These are phyloP conservation scores for Apocrypta bakeri DNA, from an alignment of 1,140 invertebrate genomes.

Conservation along the genomic window DNA sequence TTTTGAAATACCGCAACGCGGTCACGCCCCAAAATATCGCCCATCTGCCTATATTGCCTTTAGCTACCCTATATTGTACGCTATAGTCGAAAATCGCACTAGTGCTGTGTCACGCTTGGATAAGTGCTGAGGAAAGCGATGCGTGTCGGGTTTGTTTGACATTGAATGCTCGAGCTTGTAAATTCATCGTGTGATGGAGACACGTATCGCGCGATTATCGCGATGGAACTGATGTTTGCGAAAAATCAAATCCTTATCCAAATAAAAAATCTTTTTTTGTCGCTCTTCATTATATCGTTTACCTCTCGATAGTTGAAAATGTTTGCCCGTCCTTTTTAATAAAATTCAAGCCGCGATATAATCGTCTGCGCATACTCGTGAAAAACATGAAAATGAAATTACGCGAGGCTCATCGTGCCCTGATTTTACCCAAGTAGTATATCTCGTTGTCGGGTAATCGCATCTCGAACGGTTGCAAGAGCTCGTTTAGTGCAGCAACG, in stretches of 20 bases:
- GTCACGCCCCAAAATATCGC: conserved; percentile 14
- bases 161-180: neutral
- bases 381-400: neutral
- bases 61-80: neutral
- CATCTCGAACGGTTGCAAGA: neutral
- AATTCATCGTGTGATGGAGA: too few species aligned
- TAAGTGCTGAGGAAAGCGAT: neutral
- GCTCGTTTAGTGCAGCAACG: neutral
- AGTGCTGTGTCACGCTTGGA: neutral
- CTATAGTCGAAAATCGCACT: neutral
- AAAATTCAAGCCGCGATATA: too few species aligned
- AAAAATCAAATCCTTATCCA: too few species aligned
- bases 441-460: conserved; percentile 1
- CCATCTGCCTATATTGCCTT: neutral
- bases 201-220: too few species aligned
- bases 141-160: neutral
- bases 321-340: too few species aligned
- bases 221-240: too few species aligned
- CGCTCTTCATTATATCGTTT: too few species aligned
- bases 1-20: conserved; percentile 6
- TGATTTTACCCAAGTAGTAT: neutral
- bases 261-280: too few species aligned
- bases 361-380: too few species aligned
- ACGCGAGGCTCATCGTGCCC: neutral
- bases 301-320: too few species aligned